These are phyloP conservation scores for Sardinella longiceps DNA, from an alignment of 2,797 vertebrate species.

Conservation along the genomic window DNA sequence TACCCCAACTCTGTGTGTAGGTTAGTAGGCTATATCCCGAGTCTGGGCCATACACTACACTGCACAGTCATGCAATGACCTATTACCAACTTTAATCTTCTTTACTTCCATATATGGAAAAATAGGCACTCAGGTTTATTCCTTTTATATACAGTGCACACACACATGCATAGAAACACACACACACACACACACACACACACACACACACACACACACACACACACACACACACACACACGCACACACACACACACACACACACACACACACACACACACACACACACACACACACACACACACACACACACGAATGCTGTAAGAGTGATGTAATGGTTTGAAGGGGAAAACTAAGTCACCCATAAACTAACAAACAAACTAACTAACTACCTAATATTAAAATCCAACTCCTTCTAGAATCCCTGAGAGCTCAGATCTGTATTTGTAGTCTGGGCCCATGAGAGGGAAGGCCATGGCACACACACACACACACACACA, in stretches of 20 bases:
- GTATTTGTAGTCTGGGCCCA: background rate
- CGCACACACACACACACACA: background rate
- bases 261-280: background rate
- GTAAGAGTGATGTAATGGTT: too few relatives aligned
- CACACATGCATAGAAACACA: background rate
- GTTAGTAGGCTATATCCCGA: background rate
- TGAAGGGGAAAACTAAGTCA: background rate
- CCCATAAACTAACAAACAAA: too few relatives aligned
- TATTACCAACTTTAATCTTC: background rate
- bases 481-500: too few relatives aligned
- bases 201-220: background rate
- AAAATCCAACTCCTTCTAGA: background rate
- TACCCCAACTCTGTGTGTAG: too few relatives aligned
- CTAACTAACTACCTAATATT: too few relatives aligned
- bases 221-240: background rate
- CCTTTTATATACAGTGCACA: background rate
- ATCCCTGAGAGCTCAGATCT: background rate
- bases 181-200: constrained; percentile 3
- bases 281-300: background rate
- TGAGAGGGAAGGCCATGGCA: background rate
- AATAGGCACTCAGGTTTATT: background rate
- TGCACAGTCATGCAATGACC: background rate
- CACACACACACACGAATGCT: background rate
- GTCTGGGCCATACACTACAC: background rate
- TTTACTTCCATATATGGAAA: background rate